These are phyloP conservation scores for Pandemis cinnamomeana DNA, from an alignment of 2,888 invertebrate genomes.

Conservation along the genomic window DNA sequence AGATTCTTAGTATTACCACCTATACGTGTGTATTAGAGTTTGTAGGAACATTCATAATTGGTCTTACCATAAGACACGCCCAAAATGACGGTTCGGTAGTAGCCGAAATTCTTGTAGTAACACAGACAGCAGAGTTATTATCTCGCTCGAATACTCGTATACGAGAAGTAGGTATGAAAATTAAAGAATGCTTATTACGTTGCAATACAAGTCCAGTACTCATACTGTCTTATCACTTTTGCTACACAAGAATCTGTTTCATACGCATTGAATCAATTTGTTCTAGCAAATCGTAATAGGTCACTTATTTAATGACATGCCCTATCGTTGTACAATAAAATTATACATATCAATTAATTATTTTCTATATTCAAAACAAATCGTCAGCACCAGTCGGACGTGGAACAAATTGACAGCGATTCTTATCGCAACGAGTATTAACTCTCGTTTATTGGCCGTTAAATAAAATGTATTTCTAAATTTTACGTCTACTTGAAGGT, in stretches of 20 bases:
- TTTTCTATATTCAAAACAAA: constrained; percentile 42
- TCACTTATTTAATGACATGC: constrained; percentile 13
- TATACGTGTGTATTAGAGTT: not conserved
- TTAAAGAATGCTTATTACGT: not conserved
- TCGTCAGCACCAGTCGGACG: constrained; percentile 12
- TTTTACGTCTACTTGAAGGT: constrained; percentile 6
- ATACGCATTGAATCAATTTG: constrained; percentile 30
- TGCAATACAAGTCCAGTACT: not conserved
- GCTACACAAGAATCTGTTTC: constrained; percentile 23
- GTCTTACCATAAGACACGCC: no score
- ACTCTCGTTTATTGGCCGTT: constrained; percentile 8
- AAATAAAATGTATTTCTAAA: constrained; percentile 14
- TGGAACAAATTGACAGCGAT: constrained; percentile 15
- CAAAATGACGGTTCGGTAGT: no score
- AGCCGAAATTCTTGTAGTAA: no score
- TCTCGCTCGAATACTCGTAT: not conserved
- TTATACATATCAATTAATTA: constrained; percentile 47
- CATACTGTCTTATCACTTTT: constrained; percentile 13
- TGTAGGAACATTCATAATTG: no score
- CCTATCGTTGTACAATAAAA: constrained; percentile 24
- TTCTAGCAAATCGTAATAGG: constrained; percentile 32
- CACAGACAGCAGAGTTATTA: no score
- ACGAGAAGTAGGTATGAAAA: not conserved
- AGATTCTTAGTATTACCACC: not conserved
- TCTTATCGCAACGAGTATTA: constrained; percentile 18